Conservation (phyloP, 2,888 invertebrate genomes). For the Torymus aiolomorphi region DNA sequence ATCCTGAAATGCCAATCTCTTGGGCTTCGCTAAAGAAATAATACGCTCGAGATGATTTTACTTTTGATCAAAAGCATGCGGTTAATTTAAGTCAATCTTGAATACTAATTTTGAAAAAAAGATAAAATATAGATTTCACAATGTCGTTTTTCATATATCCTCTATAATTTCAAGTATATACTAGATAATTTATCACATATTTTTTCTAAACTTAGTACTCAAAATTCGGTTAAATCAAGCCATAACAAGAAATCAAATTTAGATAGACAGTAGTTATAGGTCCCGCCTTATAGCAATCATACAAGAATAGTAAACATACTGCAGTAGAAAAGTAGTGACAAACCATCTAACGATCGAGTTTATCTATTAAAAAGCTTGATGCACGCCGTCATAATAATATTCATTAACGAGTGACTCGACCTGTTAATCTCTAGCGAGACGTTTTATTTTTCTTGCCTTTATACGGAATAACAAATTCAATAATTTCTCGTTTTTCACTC, state of each 20-base stretch:
- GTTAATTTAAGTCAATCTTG: no score
- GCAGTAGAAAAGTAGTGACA: conserved; percentile 11
- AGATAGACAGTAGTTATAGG: background rate
- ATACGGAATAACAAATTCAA: conserved; percentile 47
- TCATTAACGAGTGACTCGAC: conserved; percentile 55
- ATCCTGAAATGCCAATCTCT: background rate
- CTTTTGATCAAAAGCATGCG: background rate
- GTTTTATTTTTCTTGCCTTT: conserved; percentile 19
- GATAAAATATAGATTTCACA: no score
- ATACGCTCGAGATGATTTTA: no score
- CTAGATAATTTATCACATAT: background rate
- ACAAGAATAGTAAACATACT: background rate
- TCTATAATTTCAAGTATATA: background rate
- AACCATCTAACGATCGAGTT: conserved; percentile 20
- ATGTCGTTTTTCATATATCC: background rate
- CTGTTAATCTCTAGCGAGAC: conserved; percentile 46
- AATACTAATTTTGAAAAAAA: no score
- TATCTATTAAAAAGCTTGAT: conserved; percentile 28
- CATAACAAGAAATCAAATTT: background rate
- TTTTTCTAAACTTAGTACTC: background rate
- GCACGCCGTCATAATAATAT: conserved; percentile 18
- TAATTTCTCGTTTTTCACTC: conserved; percentile 40
- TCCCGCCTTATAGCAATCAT: background rate
- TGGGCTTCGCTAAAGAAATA: no score
- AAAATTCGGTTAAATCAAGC: no score